Percentiles rank a stretch among this genome's conserved stretches.
Evolutionary conservation across 2,888 invertebrate genomes (phyloP).

Genomic region (Epirrita christyi): DNA sequence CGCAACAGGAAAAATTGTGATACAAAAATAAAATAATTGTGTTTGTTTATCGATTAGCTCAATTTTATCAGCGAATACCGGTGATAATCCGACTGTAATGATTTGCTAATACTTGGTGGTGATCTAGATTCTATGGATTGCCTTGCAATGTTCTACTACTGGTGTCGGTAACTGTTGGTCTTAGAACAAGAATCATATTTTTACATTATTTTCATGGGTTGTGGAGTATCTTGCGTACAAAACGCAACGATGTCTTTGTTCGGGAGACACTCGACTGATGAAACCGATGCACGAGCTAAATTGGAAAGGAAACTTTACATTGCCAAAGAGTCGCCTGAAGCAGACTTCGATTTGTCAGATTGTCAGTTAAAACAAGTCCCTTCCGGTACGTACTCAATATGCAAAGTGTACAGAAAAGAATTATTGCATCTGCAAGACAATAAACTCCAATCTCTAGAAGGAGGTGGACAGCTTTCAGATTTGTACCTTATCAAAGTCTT

Average conservation of each 20-base stretch:
- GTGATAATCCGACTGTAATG: neutral
- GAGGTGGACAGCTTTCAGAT: constrained; percentile 90
- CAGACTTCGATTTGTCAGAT: constrained; percentile 91
- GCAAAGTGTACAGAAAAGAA: constrained; percentile 93
- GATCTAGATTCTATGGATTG: neutral
- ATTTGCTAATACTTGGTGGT: neutral
- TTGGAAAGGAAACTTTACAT: constrained; percentile 77
- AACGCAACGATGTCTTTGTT: constrained; percentile 75
- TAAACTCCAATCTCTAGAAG: constrained; percentile 87
- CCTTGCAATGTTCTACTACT: constrained; percentile 44
- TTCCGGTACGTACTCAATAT: constrained; percentile 90
- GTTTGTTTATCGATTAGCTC: neutral
- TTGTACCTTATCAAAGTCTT: constrained; percentile 87
- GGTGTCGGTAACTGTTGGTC: constrained; percentile 49
- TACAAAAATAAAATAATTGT: neutral
- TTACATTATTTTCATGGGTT: constrained; percentile 70
- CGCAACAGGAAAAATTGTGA: neutral
- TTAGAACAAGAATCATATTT: constrained; percentile 30
- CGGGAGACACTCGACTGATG: constrained; percentile 59
- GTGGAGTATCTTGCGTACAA: constrained; percentile 71
- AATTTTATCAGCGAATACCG: constrained; percentile 1
- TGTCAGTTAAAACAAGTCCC: constrained; percentile 91
- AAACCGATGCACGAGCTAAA: constrained; percentile 59
- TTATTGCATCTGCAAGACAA: constrained; percentile 88
- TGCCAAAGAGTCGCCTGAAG: constrained; percentile 90